phyloP scores from a whole-genome alignment of 2,888 invertebrate genomes.

The Brachylomia viminalis region DNA sequence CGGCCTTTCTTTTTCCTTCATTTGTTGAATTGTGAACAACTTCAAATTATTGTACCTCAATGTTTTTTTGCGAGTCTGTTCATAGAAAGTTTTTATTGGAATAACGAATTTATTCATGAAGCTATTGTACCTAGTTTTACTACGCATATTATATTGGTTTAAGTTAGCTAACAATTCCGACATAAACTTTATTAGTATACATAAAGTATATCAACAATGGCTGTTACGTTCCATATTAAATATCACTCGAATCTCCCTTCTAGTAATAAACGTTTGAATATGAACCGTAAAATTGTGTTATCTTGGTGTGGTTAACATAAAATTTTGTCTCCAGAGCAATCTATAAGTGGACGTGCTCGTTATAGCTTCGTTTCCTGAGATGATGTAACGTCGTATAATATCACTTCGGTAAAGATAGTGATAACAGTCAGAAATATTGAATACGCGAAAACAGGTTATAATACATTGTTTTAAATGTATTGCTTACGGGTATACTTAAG shows the following conservation, averaged over 20 bases:
- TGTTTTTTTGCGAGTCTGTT: slow-evolving; percentile 19
- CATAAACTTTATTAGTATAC: slow-evolving; percentile 58
- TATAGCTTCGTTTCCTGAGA: slow-evolving; percentile 48
- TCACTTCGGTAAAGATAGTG: slow-evolving; percentile 30
- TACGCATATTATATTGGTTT: slow-evolving; percentile 35
- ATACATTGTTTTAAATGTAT: not conserved
- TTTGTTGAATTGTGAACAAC: slow-evolving; percentile 16
- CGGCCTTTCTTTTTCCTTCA: not conserved
- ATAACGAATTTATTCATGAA: slow-evolving; percentile 32
- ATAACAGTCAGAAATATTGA: slow-evolving; percentile 1
- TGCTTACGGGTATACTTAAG: not conserved
- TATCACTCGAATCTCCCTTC: slow-evolving; percentile 55
- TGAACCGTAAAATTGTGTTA: slow-evolving; percentile 67
- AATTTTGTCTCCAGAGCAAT: slow-evolving; percentile 64
- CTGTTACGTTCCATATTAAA: slow-evolving; percentile 61
- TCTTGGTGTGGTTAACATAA: slow-evolving; percentile 66
- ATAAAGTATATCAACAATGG: slow-evolving; percentile 65
- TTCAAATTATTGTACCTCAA: slow-evolving; percentile 13
- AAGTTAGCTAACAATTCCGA: slow-evolving; percentile 49
- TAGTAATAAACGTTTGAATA: slow-evolving; percentile 68
- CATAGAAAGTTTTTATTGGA: slow-evolving; percentile 20
- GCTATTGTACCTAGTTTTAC: slow-evolving; percentile 37
- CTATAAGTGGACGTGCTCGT: slow-evolving; percentile 63
- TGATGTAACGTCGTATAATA: slow-evolving; percentile 53
- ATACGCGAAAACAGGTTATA: not conserved